A percentile compares a stretch with the other conserved stretches of the same genome.
These are phyloP conservation scores for Circaetus cinerascens DNA, from an alignment of 2,113 vertebrate genomes.

Conservation along the genomic window DNA sequence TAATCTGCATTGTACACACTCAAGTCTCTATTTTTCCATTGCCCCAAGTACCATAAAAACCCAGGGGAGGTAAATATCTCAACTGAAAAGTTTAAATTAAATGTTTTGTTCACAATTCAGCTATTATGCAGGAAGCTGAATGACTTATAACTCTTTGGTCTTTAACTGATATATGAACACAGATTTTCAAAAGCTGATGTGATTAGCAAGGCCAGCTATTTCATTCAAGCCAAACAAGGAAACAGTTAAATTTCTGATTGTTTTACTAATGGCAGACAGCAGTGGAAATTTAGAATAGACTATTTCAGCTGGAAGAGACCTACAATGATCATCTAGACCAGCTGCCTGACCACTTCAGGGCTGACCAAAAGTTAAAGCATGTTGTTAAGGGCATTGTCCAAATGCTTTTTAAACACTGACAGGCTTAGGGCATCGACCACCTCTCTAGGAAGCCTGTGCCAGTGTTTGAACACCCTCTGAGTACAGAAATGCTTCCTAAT, in stretches of 20 bases:
- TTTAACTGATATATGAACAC: background rate
- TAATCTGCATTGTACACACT: background rate
- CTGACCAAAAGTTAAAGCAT: background rate
- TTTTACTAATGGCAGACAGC: background rate
- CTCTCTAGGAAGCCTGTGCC: background rate
- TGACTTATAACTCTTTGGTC: background rate
- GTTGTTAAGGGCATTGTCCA: background rate
- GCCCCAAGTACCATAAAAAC: background rate
- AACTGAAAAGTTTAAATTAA: background rate
- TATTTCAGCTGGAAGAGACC: background rate
- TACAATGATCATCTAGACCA: background rate
- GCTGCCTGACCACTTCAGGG: background rate
- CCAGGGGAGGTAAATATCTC: background rate
- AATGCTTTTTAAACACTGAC: background rate
- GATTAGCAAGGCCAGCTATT: background rate
- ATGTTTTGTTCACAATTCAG: background rate
- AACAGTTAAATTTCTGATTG: background rate
- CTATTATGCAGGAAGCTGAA: background rate
- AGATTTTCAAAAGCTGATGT: background rate
- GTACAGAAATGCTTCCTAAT: background rate
- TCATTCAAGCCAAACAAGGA: background rate
- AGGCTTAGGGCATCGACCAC: background rate
- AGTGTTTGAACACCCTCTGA: background rate
- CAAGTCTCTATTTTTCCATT: background rate
- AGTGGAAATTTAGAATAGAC: background rate